phyloP scores from a whole-genome alignment of 2,113 vertebrate species.

The Neodon shergylaensis region DNA sequence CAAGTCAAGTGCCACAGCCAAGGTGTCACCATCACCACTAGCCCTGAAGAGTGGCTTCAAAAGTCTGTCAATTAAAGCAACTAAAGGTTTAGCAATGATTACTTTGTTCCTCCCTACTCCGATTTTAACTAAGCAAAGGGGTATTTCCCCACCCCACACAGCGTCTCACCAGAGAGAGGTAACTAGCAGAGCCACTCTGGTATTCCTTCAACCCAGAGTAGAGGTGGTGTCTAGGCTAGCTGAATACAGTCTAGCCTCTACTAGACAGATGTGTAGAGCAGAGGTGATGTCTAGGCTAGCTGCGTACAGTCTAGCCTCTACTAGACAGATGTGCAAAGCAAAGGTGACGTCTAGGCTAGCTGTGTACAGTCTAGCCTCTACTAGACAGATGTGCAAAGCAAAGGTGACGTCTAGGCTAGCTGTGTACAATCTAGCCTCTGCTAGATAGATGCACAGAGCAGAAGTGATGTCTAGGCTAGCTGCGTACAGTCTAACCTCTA shows the following conservation, averaged over 20 bases:
- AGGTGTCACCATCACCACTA: neutral
- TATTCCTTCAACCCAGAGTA: neutral
- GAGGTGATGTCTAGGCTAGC: no score
- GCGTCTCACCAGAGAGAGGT: conserved; percentile 1
- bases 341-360: neutral
- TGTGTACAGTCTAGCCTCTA: neutral
- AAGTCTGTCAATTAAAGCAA: conserved; percentile 54
- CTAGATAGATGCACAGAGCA: no score
- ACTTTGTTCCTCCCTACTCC: neutral
- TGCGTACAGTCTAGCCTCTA: no score
- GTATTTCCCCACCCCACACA: neutral
- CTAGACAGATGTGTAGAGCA: neutral
- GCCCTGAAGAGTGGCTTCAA: neutral
- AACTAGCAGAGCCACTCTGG: neutral
- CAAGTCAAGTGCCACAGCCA: neutral
- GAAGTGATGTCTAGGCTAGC: no score
- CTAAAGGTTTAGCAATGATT: conserved; percentile 10
- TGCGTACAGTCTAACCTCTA: no score
- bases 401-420: no score
- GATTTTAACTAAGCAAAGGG: conserved; percentile 30
- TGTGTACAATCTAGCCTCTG: no score
- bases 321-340: neutral
- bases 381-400: neutral
- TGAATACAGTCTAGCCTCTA: neutral
- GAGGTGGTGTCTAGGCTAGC: neutral